Percentiles rank a stretch among this genome's conserved stretches.
phyloP scores from a whole-genome alignment of 2,888 invertebrate species.

The Rugalucina vietnamica region DNA sequence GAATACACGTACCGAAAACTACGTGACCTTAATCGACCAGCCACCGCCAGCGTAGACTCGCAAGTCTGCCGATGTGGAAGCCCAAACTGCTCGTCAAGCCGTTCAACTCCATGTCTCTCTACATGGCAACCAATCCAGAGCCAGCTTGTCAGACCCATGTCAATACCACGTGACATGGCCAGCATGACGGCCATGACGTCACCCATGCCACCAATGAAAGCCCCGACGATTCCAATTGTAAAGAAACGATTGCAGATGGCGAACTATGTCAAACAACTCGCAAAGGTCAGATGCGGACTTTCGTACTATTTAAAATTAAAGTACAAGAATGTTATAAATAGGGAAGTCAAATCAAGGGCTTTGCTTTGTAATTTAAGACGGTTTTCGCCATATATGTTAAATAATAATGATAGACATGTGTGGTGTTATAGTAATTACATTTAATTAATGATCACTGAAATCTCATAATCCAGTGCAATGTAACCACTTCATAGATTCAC shows the following conservation, averaged over 20 bases:
- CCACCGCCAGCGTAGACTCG: neutral
- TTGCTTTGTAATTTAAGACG: no score
- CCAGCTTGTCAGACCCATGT: neutral
- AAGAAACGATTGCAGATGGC: neutral
- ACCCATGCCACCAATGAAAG: neutral
- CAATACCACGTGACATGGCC: neutral
- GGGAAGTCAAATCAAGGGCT: no score
- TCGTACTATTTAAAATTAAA: no score
- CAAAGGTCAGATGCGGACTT: no score
- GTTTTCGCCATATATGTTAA: no score
- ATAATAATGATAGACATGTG: no score
- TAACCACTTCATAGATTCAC: neutral
- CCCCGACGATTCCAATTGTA: no score
- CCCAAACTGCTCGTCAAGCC: neutral
- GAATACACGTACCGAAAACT: slow-evolving; percentile 62
- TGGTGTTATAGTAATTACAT: no score
- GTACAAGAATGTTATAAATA: no score
- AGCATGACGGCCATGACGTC: neutral
- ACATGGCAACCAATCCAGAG: slow-evolving; percentile 46
- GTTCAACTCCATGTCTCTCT: slow-evolving; percentile 21
- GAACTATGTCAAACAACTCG: neutral
- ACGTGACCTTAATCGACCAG: slow-evolving; percentile 5
- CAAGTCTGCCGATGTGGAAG: slow-evolving; percentile 38
- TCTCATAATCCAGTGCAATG: no score
- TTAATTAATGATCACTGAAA: no score